Conservation (phyloP, 2,888 invertebrate species). For the Flexamia atlantica region DNA sequence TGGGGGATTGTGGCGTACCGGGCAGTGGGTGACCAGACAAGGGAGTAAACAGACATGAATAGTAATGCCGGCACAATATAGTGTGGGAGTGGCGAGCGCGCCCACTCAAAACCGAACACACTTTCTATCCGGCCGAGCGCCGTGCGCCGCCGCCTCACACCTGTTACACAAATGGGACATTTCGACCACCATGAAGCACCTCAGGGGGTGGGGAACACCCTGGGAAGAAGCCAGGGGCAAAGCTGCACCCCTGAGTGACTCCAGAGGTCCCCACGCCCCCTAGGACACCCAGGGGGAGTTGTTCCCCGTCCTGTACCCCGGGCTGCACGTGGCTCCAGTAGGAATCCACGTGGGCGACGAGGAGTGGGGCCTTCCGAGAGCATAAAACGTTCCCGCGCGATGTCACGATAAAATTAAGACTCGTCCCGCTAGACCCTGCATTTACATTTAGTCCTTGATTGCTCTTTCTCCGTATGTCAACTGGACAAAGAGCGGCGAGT, state of each 20-base stretch:
- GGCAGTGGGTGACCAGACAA: slow-evolving; percentile 29
- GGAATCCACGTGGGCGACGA: slow-evolving; percentile 48
- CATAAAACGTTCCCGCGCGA: slow-evolving; percentile 49
- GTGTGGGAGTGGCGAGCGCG: slow-evolving; percentile 39
- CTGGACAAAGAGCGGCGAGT: slow-evolving; percentile 23
- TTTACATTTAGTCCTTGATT: slow-evolving; percentile 41
- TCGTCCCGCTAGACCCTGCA: slow-evolving; percentile 38
- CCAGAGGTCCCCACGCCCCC: neutral
- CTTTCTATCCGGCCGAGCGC: slow-evolving; percentile 23
- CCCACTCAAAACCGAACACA: slow-evolving; percentile 37
- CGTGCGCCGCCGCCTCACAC: neutral
- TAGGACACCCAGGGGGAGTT: neutral
- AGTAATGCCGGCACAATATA: slow-evolving; percentile 43
- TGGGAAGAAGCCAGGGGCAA: neutral
- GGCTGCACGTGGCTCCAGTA: slow-evolving; percentile 29
- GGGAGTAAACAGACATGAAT: slow-evolving; percentile 55
- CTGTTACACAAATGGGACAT: neutral
- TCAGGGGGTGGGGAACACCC: neutral
- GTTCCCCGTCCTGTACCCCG: neutral
- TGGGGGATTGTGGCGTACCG: slow-evolving; percentile 44
- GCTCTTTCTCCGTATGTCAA: slow-evolving; percentile 14
- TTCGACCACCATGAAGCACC: neutral
- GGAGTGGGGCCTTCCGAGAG: slow-evolving; percentile 29
- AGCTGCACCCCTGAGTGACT: neutral
- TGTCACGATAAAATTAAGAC: slow-evolving; percentile 58